Percentiles rank a stretch among this genome's conserved stretches.
Conservation (phyloP, 2,113 vertebrate species). For the Alexandromys fortis region DNA sequence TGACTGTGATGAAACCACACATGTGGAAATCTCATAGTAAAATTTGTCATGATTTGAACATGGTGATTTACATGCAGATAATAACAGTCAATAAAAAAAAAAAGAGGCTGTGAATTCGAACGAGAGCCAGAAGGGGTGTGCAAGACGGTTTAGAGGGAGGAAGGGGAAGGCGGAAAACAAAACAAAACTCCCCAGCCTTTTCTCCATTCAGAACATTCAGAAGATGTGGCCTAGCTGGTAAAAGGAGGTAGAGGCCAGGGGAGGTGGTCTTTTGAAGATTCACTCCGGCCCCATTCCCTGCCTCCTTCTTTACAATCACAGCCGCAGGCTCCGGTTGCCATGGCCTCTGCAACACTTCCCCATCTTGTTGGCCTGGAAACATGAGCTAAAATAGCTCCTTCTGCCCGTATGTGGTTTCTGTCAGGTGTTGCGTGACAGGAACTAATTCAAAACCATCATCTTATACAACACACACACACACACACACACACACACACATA, state of each 20-base stretch:
- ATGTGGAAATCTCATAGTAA: not conserved
- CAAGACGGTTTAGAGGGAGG: not conserved
- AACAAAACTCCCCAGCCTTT: not conserved
- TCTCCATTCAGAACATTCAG: too few species aligned
- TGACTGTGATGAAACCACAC: not conserved
- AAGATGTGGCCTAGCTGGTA: not conserved
- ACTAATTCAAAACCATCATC: not conserved
- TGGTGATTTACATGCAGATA: not conserved
- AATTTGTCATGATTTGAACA: not conserved
- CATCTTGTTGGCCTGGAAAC: not conserved
- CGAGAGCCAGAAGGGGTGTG: not conserved
- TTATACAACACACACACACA: not conserved
- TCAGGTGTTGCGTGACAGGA: not conserved
- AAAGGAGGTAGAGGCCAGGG: not conserved
- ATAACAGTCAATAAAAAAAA: not conserved
- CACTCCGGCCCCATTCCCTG: not conserved
- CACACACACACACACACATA: not conserved
- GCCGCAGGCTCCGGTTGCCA: accelerated
- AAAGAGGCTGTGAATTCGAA: not conserved
- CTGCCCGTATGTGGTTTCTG: not conserved
- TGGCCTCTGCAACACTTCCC: not conserved
- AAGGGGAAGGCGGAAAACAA: not conserved
- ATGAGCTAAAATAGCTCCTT: not conserved
- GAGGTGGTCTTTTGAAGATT: not conserved
- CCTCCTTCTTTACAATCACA: not conserved